Evolutionary conservation across 2,797 vertebrate species (phyloP).

Genomic region (Selene dorsalis): DNA sequence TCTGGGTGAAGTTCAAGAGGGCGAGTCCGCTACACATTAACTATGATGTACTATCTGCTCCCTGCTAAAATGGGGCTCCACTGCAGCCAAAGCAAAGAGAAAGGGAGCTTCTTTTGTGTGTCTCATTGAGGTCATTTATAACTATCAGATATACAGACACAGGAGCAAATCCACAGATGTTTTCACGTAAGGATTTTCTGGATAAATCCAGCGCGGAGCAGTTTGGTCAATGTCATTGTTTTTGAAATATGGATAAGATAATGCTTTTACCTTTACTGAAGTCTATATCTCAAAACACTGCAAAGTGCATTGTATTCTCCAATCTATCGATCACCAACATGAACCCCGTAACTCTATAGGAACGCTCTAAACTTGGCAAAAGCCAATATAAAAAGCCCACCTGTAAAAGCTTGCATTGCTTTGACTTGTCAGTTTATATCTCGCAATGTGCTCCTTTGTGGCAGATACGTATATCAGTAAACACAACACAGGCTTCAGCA

Average conservation of each 20-base stretch:
- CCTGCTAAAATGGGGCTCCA: conserved; percentile 43
- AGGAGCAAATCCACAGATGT: conserved; percentile 14
- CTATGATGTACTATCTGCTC: conserved; percentile 70
- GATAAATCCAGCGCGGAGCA: conserved; percentile 4
- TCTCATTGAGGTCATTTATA: conserved; percentile 47
- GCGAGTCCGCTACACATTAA: conserved; percentile 69
- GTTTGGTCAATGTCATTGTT: background rate
- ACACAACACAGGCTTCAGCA: background rate
- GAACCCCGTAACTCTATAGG: conserved; percentile 1
- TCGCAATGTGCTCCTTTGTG: background rate
- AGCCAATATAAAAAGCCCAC: background rate
- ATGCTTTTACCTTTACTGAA: background rate
- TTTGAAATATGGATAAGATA: conserved; percentile 5
- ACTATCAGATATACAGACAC: conserved; percentile 34
- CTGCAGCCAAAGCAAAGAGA: conserved; percentile 29
- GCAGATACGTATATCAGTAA: background rate
- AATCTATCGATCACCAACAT: background rate
- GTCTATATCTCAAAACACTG: background rate
- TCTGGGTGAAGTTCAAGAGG: conserved; percentile 75
- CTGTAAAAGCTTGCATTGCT: background rate
- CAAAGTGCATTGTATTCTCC: background rate
- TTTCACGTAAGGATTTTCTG: conserved; percentile 27
- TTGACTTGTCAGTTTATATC: background rate
- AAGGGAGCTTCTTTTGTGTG: conserved; percentile 19
- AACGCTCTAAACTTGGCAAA: background rate